These are phyloP conservation scores for Limonius californicus DNA, from an alignment of 1,140 invertebrate species.

Conservation along the genomic window DNA sequence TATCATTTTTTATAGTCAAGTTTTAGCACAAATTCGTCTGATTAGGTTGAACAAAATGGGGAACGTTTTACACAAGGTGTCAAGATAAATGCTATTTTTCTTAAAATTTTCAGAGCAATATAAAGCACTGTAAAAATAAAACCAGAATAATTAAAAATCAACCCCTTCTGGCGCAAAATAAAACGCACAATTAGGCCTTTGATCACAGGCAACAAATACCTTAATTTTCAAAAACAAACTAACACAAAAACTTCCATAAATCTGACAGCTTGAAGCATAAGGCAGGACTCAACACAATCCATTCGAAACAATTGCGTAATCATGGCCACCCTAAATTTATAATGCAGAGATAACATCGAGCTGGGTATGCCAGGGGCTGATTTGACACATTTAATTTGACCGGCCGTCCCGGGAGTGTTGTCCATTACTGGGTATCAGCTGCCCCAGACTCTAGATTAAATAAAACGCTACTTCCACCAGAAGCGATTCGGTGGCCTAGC, in stretches of 20 bases:
- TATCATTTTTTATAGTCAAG: too few relatives aligned
- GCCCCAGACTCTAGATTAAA: slow-evolving; percentile 12
- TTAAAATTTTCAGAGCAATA: too few relatives aligned
- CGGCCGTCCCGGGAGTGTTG: slow-evolving; percentile 32
- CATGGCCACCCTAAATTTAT: slow-evolving; percentile 33
- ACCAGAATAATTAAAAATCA: too few relatives aligned
- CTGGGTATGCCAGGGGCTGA: slow-evolving; percentile 31
- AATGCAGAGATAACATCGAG: slow-evolving; percentile 24
- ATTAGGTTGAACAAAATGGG: too few relatives aligned
- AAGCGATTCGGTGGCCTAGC: neutral
- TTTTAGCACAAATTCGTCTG: too few relatives aligned
- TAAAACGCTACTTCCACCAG: slow-evolving; percentile 6
- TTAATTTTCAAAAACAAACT: too few relatives aligned
- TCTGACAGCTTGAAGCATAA: neutral
- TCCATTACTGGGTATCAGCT: slow-evolving; percentile 9
- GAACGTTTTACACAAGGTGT: too few relatives aligned
- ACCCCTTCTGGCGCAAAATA: too few relatives aligned
- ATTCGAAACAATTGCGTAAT: slow-evolving; percentile 38
- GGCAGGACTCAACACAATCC: slow-evolving; percentile 28
- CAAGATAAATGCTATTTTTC: too few relatives aligned
- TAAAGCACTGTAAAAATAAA: too few relatives aligned
- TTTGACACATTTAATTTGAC: slow-evolving; percentile 43
- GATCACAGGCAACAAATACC: too few relatives aligned
- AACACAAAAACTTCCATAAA: neutral
- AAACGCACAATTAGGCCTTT: too few relatives aligned